phyloP scores from a whole-genome alignment of 2,888 invertebrate species.

The Imbricaverruca yamaguchii region DNA sequence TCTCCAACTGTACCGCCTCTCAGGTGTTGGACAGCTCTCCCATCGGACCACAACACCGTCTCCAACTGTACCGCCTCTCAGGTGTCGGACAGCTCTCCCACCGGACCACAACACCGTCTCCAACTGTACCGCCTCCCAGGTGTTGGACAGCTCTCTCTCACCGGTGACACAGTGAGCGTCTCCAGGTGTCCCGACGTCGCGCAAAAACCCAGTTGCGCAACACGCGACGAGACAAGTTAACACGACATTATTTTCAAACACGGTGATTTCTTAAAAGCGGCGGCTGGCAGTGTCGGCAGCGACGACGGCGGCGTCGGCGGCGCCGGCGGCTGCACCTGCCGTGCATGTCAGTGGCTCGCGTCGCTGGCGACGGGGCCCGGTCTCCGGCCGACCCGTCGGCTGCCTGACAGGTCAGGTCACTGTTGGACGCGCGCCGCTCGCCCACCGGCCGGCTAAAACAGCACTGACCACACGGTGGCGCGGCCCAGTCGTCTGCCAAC shows the following conservation, averaged over 20 bases:
- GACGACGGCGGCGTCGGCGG: not conserved
- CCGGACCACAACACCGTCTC: too few relatives aligned
- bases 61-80: too few relatives aligned
- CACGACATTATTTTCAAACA: conserved; percentile 21
- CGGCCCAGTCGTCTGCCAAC: not conserved
- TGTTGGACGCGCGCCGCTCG: not conserved
- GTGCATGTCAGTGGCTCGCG: not conserved
- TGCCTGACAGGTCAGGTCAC: not conserved
- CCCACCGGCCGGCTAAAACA: not conserved
- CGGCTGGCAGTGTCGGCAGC: not conserved
- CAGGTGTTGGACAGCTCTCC: too few relatives aligned
- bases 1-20: too few relatives aligned
- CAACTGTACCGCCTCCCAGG: not conserved
- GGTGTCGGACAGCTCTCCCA: too few relatives aligned
- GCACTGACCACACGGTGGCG: not conserved
- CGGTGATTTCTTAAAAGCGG: conserved; percentile 21
- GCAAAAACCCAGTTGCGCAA: not conserved
- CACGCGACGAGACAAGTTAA: conserved; percentile 9
- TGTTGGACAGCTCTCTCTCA: not conserved
- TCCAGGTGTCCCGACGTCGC: not conserved
- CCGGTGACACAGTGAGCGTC: not conserved
- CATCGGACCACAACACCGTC: too few relatives aligned
- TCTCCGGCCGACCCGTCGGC: not conserved
- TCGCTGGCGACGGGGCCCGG: not conserved
- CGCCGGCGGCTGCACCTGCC: conserved; percentile 1